These are phyloP conservation scores for Potorous gilbertii DNA, from an alignment of 2,797 vertebrate species.

Conservation along the genomic window DNA sequence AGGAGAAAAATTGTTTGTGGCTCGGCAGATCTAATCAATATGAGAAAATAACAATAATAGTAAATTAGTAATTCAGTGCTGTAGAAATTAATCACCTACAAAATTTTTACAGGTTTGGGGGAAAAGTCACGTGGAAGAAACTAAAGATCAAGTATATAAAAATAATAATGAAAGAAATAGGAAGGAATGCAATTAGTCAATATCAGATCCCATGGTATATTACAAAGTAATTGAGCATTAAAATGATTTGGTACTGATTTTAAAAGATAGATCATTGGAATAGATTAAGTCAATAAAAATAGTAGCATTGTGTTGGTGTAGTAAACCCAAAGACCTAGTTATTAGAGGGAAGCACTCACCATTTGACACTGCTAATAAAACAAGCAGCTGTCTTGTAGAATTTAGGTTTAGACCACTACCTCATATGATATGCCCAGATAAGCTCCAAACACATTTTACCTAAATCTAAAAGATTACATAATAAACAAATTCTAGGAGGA, in stretches of 20 bases:
- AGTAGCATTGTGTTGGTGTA: not conserved
- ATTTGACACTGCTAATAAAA: not conserved
- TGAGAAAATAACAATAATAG: not conserved
- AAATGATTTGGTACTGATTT: not conserved
- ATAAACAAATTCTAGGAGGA: not conserved
- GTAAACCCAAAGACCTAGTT: not conserved
- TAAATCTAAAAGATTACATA: not conserved
- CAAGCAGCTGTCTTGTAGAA: not conserved
- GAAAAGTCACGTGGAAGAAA: not conserved
- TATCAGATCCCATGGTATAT: not conserved
- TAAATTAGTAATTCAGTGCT: not conserved
- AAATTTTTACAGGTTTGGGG: not conserved
- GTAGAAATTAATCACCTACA: not conserved
- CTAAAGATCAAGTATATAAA: not conserved
- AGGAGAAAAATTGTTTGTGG: not conserved
- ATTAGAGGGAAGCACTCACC: not conserved
- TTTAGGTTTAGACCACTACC: not conserved
- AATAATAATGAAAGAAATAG: not conserved
- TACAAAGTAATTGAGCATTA: not conserved
- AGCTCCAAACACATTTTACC: not conserved
- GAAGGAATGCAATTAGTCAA: not conserved
- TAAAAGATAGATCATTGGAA: not conserved
- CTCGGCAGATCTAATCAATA: not conserved
- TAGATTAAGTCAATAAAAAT: not conserved
- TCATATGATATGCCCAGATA: not conserved